Evolutionary conservation across 2,797 vertebrate genomes (phyloP), one percentile per base, ranked within the genome.

Genomic region (Micropoecilia bifurca): DNA sequence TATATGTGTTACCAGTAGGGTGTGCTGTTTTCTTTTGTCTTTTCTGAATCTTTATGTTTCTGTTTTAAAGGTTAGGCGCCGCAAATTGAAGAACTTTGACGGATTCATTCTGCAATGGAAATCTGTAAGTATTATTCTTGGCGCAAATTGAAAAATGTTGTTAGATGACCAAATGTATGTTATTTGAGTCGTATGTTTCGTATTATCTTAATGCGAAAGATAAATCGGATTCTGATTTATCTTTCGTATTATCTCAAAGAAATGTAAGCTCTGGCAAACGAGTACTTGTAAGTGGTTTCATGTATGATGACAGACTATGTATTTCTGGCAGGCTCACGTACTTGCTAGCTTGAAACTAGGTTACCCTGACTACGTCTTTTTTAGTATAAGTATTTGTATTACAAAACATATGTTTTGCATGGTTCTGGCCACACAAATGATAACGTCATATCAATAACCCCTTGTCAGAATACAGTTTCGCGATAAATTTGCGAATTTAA

Each of bases 101-200:
- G 12, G 69, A 84, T 73, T 80, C 47, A 7, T 30, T 6, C 73
- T 43, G 46, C 79, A 80, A 4, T 28, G 16, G 16, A 36, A 20
- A 85, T 71, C 59, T 91, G 94, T 95, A 95, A 95, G 94, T 95
- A 91, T 88, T 7, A 76, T 78, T 86, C 71, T 81, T 74, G 53
- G 85, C 30, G 71, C 72, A 12, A 25, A 76, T 71, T 28, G 20
- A 33, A 57, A 80, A 75, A 22, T 48, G 0, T 71, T n/a, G 43
- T 45, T 63, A 43, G 6, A 77, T 48, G 25, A 63, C 46, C 41
- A 16, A 28, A 46, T 71, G 8, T 2, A 69, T 69, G 10, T 69
- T 71, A 71, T 71, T 45, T 71, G 43, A 18, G 10, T 69, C 28
- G 28, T 71, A 71, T 71, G 68, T 28, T 71, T 45, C 1, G 10